Conservation (phyloP, 2,888 invertebrate species). For the Pycnomerus fuliginosus region DNA sequence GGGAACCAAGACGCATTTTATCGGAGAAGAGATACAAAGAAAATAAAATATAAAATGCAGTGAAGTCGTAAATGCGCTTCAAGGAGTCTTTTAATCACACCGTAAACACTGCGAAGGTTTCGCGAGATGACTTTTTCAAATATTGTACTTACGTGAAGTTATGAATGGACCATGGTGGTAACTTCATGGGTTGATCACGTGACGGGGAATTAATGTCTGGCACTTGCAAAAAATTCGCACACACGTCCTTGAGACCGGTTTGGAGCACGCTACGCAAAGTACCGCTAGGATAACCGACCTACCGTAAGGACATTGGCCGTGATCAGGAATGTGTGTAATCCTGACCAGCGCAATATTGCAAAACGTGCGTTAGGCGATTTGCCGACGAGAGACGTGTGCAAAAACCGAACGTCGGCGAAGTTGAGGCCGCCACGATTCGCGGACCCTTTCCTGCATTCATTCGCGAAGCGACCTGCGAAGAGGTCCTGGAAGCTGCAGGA, state of each 20-base stretch:
- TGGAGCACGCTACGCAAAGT: slow-evolving; percentile 42
- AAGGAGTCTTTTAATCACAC: slow-evolving; percentile 30
- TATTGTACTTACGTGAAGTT: slow-evolving; percentile 4
- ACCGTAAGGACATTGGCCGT: slow-evolving; percentile 51
- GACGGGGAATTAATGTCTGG: too few relatives aligned
- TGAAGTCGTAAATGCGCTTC: slow-evolving; percentile 1
- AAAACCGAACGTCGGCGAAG: slow-evolving; percentile 46
- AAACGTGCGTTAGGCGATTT: slow-evolving; percentile 44
- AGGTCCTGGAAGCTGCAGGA: slow-evolving; percentile 20
- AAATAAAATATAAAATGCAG: slow-evolving; percentile 1
- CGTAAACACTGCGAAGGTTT: slow-evolving; percentile 41
- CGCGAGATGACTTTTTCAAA: slow-evolving; percentile 1
- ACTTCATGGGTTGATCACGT: too few relatives aligned
- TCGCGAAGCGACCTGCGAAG: slow-evolving; percentile 45
- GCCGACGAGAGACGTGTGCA: slow-evolving; percentile 43
- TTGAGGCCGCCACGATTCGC: slow-evolving; percentile 26
- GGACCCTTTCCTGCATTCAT: slow-evolving; percentile 31
- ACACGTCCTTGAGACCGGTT: slow-evolving; percentile 34
- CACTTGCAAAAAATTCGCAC: slow-evolving; percentile 26
- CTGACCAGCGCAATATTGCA: slow-evolving; percentile 52
- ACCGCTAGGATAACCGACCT: slow-evolving; percentile 48
- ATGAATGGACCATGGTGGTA: not conserved
- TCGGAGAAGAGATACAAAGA: not conserved
- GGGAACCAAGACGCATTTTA: not conserved
- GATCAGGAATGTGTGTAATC: slow-evolving; percentile 40